A percentile compares a stretch with the other conserved stretches of the same genome.
Evolutionary conservation across 2,888 invertebrate species (phyloP).

Genomic region (Tricholauxania praeusta): DNA sequence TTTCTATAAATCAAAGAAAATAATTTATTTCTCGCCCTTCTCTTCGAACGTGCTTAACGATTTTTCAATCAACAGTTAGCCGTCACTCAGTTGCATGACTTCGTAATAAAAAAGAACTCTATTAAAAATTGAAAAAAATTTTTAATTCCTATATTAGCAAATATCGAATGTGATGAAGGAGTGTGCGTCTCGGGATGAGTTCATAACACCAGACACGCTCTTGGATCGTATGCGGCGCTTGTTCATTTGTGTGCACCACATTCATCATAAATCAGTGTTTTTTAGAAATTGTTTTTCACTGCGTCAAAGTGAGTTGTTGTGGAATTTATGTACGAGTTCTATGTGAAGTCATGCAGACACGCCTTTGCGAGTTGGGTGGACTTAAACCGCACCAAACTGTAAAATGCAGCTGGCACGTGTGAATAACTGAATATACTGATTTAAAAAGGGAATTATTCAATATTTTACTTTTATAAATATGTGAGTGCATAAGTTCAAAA

Average conservation of each 20-base stretch:
- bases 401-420: not conserved
- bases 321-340: conserved; percentile 1
- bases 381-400: conserved; percentile 7
- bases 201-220: not conserved
- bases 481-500: no score
- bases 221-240: not conserved
- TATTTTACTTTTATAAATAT: no score
- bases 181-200: conserved; percentile 11
- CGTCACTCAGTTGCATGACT: conserved; percentile 5
- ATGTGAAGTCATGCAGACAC: conserved; percentile 24
- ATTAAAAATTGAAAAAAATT: conserved; percentile 12
- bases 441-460: no score
- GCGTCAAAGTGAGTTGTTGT: conserved; percentile 23
- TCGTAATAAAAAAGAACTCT: conserved; percentile 4
- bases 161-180: conserved; percentile 20
- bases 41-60: conserved; percentile 7
- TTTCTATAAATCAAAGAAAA: conserved; percentile 8
- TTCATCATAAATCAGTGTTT: conserved; percentile 29
- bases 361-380: conserved; percentile 16
- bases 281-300: conserved; percentile 14
- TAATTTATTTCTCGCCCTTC: conserved; percentile 1
- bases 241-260: conserved; percentile 12
- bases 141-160: conserved; percentile 30
- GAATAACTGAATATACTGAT: not conserved
- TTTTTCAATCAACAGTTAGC: conserved; percentile 13